These are phyloP conservation scores for Hylaea fasciaria DNA, from an alignment of 2,888 invertebrate genomes.

Conservation along the genomic window DNA sequence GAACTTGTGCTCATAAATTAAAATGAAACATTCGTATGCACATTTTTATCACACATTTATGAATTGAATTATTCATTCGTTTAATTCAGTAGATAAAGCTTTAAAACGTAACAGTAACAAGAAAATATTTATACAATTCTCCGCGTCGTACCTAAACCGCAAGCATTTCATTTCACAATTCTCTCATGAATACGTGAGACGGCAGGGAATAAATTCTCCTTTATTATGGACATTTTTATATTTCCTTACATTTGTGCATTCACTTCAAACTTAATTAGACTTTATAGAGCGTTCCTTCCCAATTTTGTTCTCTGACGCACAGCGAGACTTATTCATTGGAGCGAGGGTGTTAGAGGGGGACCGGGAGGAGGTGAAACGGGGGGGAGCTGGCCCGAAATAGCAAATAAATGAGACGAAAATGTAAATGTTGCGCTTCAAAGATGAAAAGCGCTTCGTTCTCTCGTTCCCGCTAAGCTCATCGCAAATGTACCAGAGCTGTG, in stretches of 20 bases:
- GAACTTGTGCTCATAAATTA: constrained; percentile 38
- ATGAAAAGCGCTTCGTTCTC: constrained; percentile 82
- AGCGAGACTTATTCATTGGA: constrained; percentile 82
- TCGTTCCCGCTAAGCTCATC: constrained; percentile 82
- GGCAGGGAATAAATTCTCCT: constrained; percentile 64
- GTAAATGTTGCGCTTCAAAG: constrained; percentile 85
- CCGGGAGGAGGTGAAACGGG: constrained; percentile 52
- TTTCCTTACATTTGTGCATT: constrained; percentile 81
- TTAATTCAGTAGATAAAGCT: constrained; percentile 25
- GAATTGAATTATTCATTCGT: constrained; percentile 25
- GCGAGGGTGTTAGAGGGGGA: constrained; percentile 64
- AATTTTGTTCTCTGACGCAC: constrained; percentile 82
- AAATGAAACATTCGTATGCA: constrained; percentile 35
- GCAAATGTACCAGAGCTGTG: constrained; percentile 82
- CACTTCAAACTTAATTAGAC: constrained; percentile 84
- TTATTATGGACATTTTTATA: constrained; percentile 72
- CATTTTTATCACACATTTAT: constrained; percentile 22
- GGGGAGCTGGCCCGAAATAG: constrained; percentile 79
- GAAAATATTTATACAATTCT: constrained; percentile 28
- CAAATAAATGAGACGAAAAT: constrained; percentile 86
- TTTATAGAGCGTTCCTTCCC: constrained; percentile 84
- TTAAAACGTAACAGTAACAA: constrained; percentile 24
- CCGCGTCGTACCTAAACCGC: constrained; percentile 31
- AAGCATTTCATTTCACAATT: constrained; percentile 35
- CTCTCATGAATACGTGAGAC: constrained; percentile 42